Percentiles rank a stretch among this genome's conserved stretches.
phyloP scores from a whole-genome alignment of 2,888 invertebrate species.

The Rosalia funebris region DNA sequence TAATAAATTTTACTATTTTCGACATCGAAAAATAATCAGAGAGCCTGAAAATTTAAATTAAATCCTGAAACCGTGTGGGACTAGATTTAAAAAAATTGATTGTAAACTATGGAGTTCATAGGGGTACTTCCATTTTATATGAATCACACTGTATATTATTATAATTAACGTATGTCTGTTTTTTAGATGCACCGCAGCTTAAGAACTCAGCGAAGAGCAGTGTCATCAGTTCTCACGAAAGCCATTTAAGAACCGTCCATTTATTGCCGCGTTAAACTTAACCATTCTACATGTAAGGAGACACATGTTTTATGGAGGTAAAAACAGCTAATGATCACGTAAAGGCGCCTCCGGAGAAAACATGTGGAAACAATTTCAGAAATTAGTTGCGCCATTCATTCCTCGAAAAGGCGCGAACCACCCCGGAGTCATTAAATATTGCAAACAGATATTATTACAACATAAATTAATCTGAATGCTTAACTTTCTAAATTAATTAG shows the following conservation, averaged over 20 bases:
- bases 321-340: conserved; percentile 19
- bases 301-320: conserved; percentile 19
- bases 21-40: too few relatives aligned
- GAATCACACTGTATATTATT: too few relatives aligned
- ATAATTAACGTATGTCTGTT: too few relatives aligned
- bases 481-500: conserved; percentile 59
- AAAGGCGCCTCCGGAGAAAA: conserved; percentile 39
- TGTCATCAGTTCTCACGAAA: conserved; percentile 7
- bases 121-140: too few relatives aligned
- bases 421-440: conserved; percentile 50
- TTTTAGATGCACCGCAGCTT: too few relatives aligned
- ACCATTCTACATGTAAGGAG: conserved; percentile 5
- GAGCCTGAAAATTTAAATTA: too few relatives aligned
- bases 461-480: conserved; percentile 45
- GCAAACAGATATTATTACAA: conserved; percentile 53
- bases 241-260: neutral
- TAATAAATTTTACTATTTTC: too few relatives aligned
- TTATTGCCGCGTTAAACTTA: neutral
- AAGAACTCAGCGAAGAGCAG: too few relatives aligned
- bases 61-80: too few relatives aligned
- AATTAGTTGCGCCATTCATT: conserved; percentile 46
- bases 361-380: conserved; percentile 48
- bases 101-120: too few relatives aligned
- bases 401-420: conserved; percentile 31
- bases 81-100: too few relatives aligned